Evolutionary conservation across 1,140 invertebrate genomes (phyloP), one percentile per base, ranked within the genome.

Genomic region (Cardiocondyla obscurior): DNA sequence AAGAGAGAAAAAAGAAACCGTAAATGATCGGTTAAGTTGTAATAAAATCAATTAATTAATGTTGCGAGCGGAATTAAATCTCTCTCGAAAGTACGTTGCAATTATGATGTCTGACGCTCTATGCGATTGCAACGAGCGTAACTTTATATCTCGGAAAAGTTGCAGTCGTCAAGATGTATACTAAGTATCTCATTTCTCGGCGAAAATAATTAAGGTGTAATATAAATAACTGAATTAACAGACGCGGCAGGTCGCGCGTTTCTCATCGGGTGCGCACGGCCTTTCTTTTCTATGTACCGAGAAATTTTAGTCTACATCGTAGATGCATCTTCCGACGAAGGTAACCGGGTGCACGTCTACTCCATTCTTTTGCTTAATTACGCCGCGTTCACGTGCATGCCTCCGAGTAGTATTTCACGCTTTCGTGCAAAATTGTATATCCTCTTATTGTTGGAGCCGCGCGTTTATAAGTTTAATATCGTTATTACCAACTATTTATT

Each of bases 361-460:
- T 62, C 70, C 72, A 89, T 85, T 86, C 83, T 84, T 86, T 60
- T 55, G 53, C 53, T 77, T 88, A 89, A 88, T 89, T 83, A 79
- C 73, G 19, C 4, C 25, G 49, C 65, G 57, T 85, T 84, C 73
- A 83, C 55, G 49, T 19, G 30, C 49, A 39, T 42, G 76, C 33
- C 46, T 36, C 14, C 33, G n/a, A 16, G 12, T 44, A 58, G 44
- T 22, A 49, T 76, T 62, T 76, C 28, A 69, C 28, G n/a, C 25
- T 51, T 49, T 53, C 46, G 7, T 79, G 42, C 46, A 69, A 69
- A 28, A 49, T 53, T 25, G 12, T 16, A 6, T 51, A 44, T n/a
- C 10, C 5, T 8, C 22, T 57, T 5, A 16, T n/a, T n/a, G n/a
- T n/a, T n/a, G 5, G 19, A 42, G 0, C 33, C 6, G 19, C 2